Conservation (phyloP, 2,888 invertebrate genomes). For the Drepana falcataria region DNA sequence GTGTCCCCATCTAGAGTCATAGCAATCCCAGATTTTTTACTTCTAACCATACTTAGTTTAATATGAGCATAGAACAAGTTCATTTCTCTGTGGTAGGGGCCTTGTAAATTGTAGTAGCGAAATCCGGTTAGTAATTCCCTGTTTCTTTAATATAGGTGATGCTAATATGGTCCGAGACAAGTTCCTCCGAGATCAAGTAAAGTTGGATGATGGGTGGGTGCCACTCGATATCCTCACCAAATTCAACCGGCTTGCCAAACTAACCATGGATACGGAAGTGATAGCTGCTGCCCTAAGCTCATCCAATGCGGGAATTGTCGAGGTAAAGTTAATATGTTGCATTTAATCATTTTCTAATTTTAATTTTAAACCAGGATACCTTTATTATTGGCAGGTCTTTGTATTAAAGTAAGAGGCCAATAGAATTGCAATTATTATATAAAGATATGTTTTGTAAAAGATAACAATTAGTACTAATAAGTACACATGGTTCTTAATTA, state of each 20-base stretch:
- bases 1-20: too few species aligned
- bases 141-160: constrained; percentile 83
- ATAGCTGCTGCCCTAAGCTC: constrained; percentile 87
- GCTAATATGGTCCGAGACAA: constrained; percentile 94
- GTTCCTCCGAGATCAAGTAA: constrained; percentile 92
- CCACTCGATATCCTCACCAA: constrained; percentile 89
- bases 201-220: constrained; percentile 94
- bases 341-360: neutral
- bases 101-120: neutral
- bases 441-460: too few species aligned
- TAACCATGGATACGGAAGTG: constrained; percentile 83
- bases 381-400: neutral
- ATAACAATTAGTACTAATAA: too few species aligned
- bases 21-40: too few species aligned
- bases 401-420: neutral
- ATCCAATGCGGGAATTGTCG: constrained; percentile 84
- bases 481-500: too few species aligned
- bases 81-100: too few species aligned
- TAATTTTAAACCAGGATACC: too few species aligned
- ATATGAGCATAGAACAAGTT: too few species aligned
- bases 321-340: constrained; percentile 64
- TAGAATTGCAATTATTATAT: too few species aligned
- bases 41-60: too few species aligned
- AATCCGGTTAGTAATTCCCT: neutral
- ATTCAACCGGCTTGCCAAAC: constrained; percentile 90